Evolutionary conservation across 2,888 invertebrate species (phyloP), one percentile per base, ranked within the genome.

Genomic region (Drosophila demipolita): DNA sequence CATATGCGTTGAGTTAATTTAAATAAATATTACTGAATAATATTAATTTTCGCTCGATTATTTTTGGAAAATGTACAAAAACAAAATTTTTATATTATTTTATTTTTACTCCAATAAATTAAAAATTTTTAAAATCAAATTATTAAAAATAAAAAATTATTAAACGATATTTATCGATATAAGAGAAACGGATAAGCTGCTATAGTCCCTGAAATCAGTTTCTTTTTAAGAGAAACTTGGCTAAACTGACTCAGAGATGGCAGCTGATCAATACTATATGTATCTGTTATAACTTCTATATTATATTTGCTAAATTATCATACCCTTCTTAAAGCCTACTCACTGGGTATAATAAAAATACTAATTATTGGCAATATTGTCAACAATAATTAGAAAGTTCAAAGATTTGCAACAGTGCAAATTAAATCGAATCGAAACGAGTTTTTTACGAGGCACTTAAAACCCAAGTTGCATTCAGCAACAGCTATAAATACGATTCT

Each of bases 391-490:
- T 9, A 9, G 26, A 49, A 17, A 17, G 26, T 17, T 17, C 9
- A 2, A 7, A 5, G 26, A 9, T 17, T 26, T 15, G 15, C 17
- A 8, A 7, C 8, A 26, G 9, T 49, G n/a, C 49, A 32, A 68
- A 69, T 68, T 32, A 50, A 33, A 26, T 42, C 38, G 38, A 26
- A 36, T 35, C 11, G 49, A 70, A 71, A 55, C 59, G 17, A 23
- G 20, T 45, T 45, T 45, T 20, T 7, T 15, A 15, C 7, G 45
- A 45, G 12, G 7, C 12, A 20, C 45, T 45, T 23, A 45, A 23
- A 42, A 6, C 12, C 7, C 45, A 23, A 15, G 7, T 45, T 20
- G 45, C 45, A 4, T 9, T 9, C 17, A 12, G 20, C n/a, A 29
- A 33, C 15, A 17, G 7, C 17, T 57, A 60, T 55, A 60, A 60